These are phyloP conservation scores for Bos indicus DNA, from an alignment of 2,113 vertebrate species.

Conservation along the genomic window DNA sequence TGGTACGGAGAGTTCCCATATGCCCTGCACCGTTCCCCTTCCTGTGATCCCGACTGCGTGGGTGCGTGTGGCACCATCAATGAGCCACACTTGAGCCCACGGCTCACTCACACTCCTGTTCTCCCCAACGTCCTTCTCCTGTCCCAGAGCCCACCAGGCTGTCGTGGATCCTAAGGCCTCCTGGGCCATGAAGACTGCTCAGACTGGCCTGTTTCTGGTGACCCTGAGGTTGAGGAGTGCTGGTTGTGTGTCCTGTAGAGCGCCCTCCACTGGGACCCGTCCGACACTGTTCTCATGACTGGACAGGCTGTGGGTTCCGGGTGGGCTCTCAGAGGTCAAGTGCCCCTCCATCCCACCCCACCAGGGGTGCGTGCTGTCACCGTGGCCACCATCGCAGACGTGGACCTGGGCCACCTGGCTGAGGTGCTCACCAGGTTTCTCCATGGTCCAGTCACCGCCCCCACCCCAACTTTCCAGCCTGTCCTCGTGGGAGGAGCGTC, in stretches of 20 bases:
- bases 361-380: no score
- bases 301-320: neutral
- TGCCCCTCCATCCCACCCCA: neutral
- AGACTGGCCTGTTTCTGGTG: neutral
- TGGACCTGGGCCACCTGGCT: neutral
- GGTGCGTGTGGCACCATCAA: neutral
- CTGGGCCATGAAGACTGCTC: no score
- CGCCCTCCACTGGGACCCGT: neutral
- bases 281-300: rapidly evolving
- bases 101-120: neutral
- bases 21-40: neutral
- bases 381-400: rapidly evolving
- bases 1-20: rapidly evolving
- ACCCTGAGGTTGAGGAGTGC: neutral
- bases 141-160: neutral
- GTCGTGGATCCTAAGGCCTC: neutral
- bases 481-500: neutral
- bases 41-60: no score
- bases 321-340: neutral
- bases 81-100: neutral
- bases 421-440: neutral
- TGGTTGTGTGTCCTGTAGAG: neutral
- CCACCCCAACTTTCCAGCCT: neutral
- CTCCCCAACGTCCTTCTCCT: no score
- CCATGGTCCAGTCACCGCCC: no score